Evolutionary conservation across 2,797 vertebrate genomes (phyloP).

Genomic region (Megaceryle alcyon): DNA sequence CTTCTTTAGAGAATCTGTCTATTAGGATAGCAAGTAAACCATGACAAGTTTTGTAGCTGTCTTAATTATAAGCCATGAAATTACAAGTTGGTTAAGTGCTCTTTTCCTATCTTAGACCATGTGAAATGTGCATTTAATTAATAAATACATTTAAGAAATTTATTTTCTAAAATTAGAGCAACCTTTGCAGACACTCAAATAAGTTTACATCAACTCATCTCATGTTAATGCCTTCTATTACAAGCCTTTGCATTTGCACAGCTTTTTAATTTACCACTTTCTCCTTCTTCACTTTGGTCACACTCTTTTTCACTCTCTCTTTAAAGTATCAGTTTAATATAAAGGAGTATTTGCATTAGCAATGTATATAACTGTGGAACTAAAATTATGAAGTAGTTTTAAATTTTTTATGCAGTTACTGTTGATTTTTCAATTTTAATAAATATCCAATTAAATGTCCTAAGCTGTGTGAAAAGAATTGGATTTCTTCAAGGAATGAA

Average conservation of each 20-base stretch:
- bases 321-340: neutral
- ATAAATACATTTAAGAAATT: neutral
- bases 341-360: neutral
- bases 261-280: neutral
- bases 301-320: neutral
- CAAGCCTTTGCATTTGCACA: neutral
- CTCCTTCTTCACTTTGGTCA: neutral
- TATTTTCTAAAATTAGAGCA: neutral
- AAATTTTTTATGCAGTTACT: neutral
- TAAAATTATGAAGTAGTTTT: neutral
- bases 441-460: neutral
- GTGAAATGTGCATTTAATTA: neutral
- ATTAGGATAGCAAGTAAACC: neutral
- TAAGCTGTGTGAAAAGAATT: neutral
- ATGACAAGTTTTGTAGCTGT: neutral
- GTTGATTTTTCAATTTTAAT: neutral
- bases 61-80: neutral
- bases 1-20: neutral
- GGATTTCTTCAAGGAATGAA: neutral
- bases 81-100: neutral
- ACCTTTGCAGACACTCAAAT: neutral
- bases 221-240: neutral
- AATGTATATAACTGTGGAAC: neutral
- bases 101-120: neutral
- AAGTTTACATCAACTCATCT: neutral